Conservation (phyloP, 2,797 vertebrate genomes). For the Enteromius radiatus region DNA sequence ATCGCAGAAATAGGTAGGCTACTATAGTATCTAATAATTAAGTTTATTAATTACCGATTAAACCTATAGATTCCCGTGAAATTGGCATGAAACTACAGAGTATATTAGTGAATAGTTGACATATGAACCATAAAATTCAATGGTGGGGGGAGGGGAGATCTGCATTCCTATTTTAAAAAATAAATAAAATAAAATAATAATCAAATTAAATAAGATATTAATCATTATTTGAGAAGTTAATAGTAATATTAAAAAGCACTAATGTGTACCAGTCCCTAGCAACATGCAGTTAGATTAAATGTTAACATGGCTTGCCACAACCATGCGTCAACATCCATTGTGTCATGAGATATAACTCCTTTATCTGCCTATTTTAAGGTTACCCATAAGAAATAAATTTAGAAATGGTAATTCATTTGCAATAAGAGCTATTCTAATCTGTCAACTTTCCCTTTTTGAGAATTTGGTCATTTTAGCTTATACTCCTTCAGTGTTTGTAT, state of each 20-base stretch:
- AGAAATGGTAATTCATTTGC: background rate
- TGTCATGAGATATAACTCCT: background rate
- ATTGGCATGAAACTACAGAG: background rate
- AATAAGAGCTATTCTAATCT: background rate
- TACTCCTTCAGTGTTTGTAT: background rate
- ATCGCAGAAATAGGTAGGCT: background rate
- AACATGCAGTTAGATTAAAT: background rate
- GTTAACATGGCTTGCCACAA: conserved; percentile 20
- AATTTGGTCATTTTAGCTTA: background rate
- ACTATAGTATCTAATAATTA: background rate
- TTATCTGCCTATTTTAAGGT: background rate
- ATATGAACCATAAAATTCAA: background rate
- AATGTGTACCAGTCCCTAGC: background rate
- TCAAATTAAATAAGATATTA: background rate
- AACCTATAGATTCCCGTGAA: background rate
- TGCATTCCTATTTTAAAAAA: background rate
- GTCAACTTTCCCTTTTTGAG: background rate
- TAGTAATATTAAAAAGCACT: background rate
- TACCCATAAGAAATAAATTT: background rate
- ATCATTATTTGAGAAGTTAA: background rate
- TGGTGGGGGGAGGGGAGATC: no score
- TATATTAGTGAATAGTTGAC: background rate
- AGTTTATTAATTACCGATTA: background rate
- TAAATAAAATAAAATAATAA: no score
- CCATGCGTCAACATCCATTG: conserved; percentile 9